Percentiles rank a stretch among this genome's conserved stretches.
Evolutionary conservation across 1,140 invertebrate genomes (phyloP).

Genomic region (Drosophila novamexicana): DNA sequence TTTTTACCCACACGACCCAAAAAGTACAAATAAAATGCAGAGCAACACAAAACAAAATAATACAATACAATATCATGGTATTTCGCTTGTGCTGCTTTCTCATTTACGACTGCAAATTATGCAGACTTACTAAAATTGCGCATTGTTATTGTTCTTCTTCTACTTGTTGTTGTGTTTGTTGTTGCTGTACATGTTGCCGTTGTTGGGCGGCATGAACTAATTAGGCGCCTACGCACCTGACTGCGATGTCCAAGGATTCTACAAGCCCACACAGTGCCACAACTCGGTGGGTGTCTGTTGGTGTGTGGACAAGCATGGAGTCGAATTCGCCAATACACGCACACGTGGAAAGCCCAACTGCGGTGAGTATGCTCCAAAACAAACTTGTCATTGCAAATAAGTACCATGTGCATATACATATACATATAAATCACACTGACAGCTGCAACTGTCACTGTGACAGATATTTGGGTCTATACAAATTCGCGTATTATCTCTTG

Average conservation of each 20-base stretch:
- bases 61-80: slow-evolving; percentile 45
- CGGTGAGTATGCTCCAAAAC: slow-evolving; percentile 86
- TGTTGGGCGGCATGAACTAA: slow-evolving; percentile 67
- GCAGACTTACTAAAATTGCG: slow-evolving; percentile 68
- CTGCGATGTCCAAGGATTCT: slow-evolving; percentile 95
- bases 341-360: slow-evolving; percentile 93
- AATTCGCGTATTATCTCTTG: too few species aligned
- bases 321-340: slow-evolving; percentile 93
- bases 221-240: slow-evolving; percentile 91
- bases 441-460: neutral
- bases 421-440: neutral
- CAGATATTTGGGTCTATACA: too few species aligned
- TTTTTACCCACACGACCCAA: slow-evolving; percentile 44
- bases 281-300: slow-evolving; percentile 93
- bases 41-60: slow-evolving; percentile 42
- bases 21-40: slow-evolving; percentile 37
- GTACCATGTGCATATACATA: neutral
- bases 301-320: slow-evolving; percentile 97
- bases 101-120: slow-evolving; percentile 38
- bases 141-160: slow-evolving; percentile 56
- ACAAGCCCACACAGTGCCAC: slow-evolving; percentile 94
- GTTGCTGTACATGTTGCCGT: neutral
- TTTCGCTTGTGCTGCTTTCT: slow-evolving; percentile 72
- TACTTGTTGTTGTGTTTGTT: slow-evolving; percentile 24
- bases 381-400: neutral